Conservation (phyloP, 2,888 invertebrate species). For the Atrina japonica region DNA sequence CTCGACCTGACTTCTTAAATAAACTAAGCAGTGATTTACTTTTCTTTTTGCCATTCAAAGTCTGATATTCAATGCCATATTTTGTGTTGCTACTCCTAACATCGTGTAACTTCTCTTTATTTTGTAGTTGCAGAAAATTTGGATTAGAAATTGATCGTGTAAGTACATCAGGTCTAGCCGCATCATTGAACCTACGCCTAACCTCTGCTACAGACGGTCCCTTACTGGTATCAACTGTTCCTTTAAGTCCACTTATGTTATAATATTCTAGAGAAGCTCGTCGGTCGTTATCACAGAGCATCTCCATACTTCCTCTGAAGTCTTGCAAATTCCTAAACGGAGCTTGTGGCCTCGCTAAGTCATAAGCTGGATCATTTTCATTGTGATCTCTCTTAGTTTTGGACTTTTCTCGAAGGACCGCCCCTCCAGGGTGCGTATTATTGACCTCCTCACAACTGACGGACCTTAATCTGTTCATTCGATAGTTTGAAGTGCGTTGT, state of each 20-base stretch:
- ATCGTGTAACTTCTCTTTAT: conserved; percentile 64
- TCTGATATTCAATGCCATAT: conserved; percentile 36
- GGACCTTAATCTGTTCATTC: conserved; percentile 54
- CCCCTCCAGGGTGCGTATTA: conserved; percentile 14
- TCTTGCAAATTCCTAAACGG: conserved; percentile 69
- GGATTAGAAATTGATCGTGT: conserved; percentile 73
- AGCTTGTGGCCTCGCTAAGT: conserved; percentile 55
- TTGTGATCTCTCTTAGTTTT: conserved; percentile 36
- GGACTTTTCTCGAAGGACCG: conserved; percentile 21
- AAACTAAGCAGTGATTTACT: conserved; percentile 44
- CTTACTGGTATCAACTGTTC: conserved; percentile 59
- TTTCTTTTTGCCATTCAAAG: conserved; percentile 32
- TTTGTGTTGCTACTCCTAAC: conserved; percentile 52
- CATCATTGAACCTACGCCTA: conserved; percentile 51
- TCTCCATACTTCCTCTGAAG: conserved; percentile 62
- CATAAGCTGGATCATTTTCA: conserved; percentile 42
- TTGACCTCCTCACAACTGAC: conserved; percentile 72
- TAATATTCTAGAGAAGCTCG: conserved; percentile 52
- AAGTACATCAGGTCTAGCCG: conserved; percentile 45
- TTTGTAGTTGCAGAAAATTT: conserved; percentile 69
- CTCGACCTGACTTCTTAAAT: conserved; percentile 31
- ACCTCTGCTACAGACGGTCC: conserved; percentile 53
- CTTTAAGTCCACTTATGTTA: conserved; percentile 58
- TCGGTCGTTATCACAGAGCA: conserved; percentile 33
- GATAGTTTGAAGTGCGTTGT: conserved; percentile 8